A percentile compares a stretch with the other conserved stretches of the same genome.
phyloP scores from a whole-genome alignment of 2,888 invertebrate species.

The Phengaris arion region DNA sequence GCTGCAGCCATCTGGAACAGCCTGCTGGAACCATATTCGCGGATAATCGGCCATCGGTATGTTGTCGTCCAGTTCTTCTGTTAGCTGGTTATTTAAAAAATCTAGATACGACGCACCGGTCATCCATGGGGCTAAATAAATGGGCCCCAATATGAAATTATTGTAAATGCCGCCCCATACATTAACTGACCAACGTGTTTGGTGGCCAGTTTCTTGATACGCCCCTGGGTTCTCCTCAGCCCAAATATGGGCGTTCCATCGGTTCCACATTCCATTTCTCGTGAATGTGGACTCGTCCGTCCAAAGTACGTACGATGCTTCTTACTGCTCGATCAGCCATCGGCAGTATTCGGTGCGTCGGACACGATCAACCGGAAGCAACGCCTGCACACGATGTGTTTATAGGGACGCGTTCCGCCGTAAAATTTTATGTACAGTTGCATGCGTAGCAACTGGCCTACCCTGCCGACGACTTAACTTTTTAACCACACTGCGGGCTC shows the following conservation, averaged over 20 bases:
- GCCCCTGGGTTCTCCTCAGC: too few species aligned
- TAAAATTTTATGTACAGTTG: conserved; percentile 3
- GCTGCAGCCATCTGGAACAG: too few species aligned
- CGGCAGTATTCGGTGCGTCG: too few species aligned
- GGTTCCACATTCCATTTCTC: conserved; percentile 35
- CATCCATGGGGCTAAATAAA: conserved; percentile 1
- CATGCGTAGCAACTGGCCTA: not conserved
- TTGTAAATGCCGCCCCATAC: too few species aligned
- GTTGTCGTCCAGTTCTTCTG: not conserved
- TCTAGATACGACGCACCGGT: conserved; percentile 15
- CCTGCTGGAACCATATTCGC: conserved; percentile 35
- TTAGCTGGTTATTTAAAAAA: conserved; percentile 11
- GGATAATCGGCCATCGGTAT: not conserved
- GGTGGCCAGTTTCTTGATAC: too few species aligned
- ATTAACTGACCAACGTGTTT: too few species aligned
- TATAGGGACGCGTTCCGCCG: too few species aligned
- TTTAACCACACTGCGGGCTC: too few species aligned
- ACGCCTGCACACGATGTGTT: too few species aligned
- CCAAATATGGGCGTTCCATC: conserved; percentile 30
- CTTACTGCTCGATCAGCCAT: not conserved
- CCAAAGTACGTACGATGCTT: conserved; percentile 29
- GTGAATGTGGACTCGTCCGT: conserved; percentile 36
- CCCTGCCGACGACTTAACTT: too few species aligned
- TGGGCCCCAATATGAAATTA: too few species aligned
- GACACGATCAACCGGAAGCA: too few species aligned